Evolutionary conservation across 2,888 invertebrate genomes (phyloP).

Genomic region (Acleris literana): DNA sequence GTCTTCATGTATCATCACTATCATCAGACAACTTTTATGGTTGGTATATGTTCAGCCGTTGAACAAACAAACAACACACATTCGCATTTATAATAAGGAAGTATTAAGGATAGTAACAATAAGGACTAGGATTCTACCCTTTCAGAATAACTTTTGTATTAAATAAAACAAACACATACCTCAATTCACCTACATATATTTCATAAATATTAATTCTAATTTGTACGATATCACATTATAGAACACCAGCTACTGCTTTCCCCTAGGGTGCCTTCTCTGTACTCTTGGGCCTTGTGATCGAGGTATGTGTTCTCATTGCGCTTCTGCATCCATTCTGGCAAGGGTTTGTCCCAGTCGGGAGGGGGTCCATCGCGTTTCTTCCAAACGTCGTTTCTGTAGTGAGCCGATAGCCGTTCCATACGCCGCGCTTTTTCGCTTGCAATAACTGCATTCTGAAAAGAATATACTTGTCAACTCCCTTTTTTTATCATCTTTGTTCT

Average conservation of each 20-base stretch:
- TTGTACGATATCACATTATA: constrained; percentile 61
- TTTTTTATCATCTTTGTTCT: too few species aligned
- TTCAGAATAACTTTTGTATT: not conserved
- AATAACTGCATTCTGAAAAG: constrained; percentile 84
- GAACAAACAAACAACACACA: too few species aligned
- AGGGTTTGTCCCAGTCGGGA: constrained; percentile 90
- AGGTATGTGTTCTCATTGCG: constrained; percentile 87
- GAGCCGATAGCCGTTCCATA: constrained; percentile 84
- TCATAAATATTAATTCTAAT: constrained; percentile 27
- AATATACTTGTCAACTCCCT: too few species aligned
- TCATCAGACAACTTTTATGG: too few species aligned
- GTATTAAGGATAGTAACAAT: too few species aligned
- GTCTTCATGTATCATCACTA: too few species aligned
- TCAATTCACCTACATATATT: constrained; percentile 35
- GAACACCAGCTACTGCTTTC: constrained; percentile 57
- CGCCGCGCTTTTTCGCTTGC: constrained; percentile 88
- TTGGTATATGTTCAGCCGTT: too few species aligned
- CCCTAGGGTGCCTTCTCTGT: constrained; percentile 68
- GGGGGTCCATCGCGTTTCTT: constrained; percentile 89
- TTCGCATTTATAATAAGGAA: too few species aligned
- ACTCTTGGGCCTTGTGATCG: constrained; percentile 85
- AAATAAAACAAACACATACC: constrained; percentile 14
- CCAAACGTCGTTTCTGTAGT: constrained; percentile 91
- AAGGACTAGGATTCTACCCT: too few species aligned
- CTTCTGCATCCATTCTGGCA: constrained; percentile 90